phyloP scores from a whole-genome alignment of 2,113 vertebrate species.

The Phaethon lepturus region DNA sequence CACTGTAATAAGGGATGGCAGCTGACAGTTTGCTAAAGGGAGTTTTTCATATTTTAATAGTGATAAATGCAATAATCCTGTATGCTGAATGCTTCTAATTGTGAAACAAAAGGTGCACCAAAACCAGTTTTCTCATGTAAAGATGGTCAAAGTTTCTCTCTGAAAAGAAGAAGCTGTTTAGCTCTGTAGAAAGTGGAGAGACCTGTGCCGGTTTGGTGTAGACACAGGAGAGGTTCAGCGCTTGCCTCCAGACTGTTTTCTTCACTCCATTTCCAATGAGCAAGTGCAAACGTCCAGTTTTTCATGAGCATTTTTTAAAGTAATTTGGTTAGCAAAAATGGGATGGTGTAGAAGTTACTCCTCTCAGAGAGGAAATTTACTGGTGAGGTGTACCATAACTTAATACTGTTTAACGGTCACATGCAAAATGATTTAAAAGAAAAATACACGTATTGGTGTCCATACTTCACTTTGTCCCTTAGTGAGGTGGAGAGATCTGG shows the following conservation, averaged over 20 bases:
- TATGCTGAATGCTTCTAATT: not conserved
- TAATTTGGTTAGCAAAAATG: not conserved
- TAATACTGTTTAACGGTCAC: not conserved
- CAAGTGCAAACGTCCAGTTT: not conserved
- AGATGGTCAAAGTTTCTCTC: not conserved
- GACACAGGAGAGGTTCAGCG: not conserved
- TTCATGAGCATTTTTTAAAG: not conserved
- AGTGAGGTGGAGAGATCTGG: not conserved
- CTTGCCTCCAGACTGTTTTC: not conserved
- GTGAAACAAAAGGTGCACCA: not conserved
- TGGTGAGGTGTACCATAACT: not conserved
- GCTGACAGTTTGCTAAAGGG: not conserved
- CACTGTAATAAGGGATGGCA: not conserved
- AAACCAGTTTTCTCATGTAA: not conserved
- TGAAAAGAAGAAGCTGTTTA: not conserved
- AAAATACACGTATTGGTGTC: not conserved
- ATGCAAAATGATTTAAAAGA: not conserved
- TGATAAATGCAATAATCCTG: not conserved
- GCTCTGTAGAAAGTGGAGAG: not conserved
- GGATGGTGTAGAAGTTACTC: not conserved
- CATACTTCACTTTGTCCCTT: not conserved
- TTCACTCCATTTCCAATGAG: not conserved
- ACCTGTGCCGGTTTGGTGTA: not conserved
- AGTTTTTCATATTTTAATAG: not conserved
- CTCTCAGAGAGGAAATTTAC: not conserved